A percentile compares a stretch with the other conserved stretches of the same genome.
Conservation (phyloP, 2,113 vertebrate genomes). For the Silurus asotus region DNA sequence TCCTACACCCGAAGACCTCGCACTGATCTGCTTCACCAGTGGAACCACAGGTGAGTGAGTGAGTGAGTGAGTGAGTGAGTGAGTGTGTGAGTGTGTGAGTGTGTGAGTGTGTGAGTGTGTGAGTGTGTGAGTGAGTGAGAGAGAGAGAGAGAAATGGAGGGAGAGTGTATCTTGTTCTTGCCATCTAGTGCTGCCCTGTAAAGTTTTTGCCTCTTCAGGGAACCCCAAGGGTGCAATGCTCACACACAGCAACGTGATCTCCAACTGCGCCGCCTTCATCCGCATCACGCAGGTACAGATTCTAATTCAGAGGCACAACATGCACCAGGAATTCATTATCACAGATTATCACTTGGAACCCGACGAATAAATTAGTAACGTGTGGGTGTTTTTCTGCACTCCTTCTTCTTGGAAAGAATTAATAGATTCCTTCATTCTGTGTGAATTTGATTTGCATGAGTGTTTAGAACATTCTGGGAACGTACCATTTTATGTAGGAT, state of each 20-base stretch:
- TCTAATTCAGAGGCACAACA: not conserved
- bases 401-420: not conserved
- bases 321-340: not conserved
- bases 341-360: not conserved
- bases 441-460: not conserved
- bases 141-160: not conserved
- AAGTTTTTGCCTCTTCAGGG: constrained; percentile 70
- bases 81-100: not conserved
- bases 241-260: constrained; percentile 87
- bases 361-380: not conserved
- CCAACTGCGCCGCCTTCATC: constrained; percentile 87
- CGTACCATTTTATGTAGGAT: too few relatives aligned
- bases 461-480: not conserved
- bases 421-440: not conserved
- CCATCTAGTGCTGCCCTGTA: not conserved
- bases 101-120: not conserved
- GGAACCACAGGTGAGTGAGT: constrained; percentile 75
- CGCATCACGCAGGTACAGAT: constrained; percentile 86
- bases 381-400: not conserved
- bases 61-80: not conserved
- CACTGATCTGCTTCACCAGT: constrained; percentile 79
- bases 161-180: not conserved
- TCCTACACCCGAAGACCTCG: constrained; percentile 72
- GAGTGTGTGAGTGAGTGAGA: not conserved
- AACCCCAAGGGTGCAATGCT: constrained; percentile 93